Evolutionary conservation across 2,113 vertebrate genomes (phyloP).

Genomic region (Eleginops maclovinus): DNA sequence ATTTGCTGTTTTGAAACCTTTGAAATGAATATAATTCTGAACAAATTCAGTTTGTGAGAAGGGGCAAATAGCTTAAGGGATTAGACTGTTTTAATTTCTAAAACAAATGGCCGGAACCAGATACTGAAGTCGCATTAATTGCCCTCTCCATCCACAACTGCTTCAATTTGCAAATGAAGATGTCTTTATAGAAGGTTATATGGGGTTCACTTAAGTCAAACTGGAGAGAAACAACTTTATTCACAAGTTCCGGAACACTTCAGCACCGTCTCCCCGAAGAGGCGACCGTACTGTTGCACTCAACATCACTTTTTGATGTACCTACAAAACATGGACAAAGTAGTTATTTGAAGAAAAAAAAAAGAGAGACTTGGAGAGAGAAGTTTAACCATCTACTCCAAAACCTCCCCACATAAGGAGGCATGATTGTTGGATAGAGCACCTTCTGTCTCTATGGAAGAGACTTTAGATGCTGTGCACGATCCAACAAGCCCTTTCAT

Average conservation of each 20-base stretch:
- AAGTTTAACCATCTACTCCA: not conserved
- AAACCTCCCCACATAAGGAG: not conserved
- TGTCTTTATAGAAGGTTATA: slow-evolving; percentile 51
- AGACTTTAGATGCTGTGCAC: not conserved
- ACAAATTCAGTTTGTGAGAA: slow-evolving; percentile 69
- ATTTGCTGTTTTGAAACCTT: slow-evolving; percentile 53
- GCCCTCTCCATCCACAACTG: slow-evolving; percentile 58
- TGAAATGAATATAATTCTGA: slow-evolving; percentile 72
- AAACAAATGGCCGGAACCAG: slow-evolving; percentile 69
- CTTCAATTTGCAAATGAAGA: slow-evolving; percentile 71
- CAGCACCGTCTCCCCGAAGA: not conserved
- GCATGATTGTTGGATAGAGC: not conserved
- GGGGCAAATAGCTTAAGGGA: slow-evolving; percentile 72
- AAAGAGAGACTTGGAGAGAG: not conserved
- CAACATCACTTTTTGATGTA: not conserved
- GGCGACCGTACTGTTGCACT: not conserved
- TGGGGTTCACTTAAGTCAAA: slow-evolving; percentile 24
- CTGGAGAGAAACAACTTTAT: slow-evolving; percentile 24
- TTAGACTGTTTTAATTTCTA: slow-evolving; percentile 76
- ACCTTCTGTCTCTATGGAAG: too few relatives aligned
- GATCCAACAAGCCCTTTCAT: not conserved
- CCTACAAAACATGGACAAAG: not conserved
- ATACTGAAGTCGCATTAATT: slow-evolving; percentile 41
- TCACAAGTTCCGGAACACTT: slow-evolving; percentile 13
- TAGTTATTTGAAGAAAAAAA: not conserved